These are phyloP conservation scores for Hypomecis atomaria DNA, from an alignment of 2,888 invertebrate species.

Conservation along the genomic window DNA sequence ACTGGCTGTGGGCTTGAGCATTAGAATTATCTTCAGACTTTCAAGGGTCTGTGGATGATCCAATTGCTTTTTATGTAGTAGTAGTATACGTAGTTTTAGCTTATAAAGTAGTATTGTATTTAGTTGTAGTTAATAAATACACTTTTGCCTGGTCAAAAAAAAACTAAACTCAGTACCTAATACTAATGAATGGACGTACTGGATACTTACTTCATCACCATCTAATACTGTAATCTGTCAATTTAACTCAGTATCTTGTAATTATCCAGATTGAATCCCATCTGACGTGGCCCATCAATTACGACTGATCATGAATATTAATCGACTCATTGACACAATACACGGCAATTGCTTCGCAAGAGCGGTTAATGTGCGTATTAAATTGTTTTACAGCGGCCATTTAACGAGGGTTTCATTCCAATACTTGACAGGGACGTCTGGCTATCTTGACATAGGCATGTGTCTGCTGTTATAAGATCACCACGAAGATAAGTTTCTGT, in stretches of 20 bases:
- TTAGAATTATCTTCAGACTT: too few species aligned
- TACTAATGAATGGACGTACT: not conserved
- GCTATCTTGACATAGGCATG: too few species aligned
- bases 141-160: too few species aligned
- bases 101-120: too few species aligned
- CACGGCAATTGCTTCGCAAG: constrained; percentile 37
- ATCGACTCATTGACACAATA: constrained; percentile 29
- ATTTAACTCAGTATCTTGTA: constrained; percentile 1
- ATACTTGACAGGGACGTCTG: not conserved
- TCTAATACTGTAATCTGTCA: constrained; percentile 6
- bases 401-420: constrained; percentile 14
- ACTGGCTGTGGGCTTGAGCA: too few species aligned
- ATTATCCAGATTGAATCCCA: constrained; percentile 18
- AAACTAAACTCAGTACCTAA: too few species aligned
- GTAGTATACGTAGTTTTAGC: too few species aligned
- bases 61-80: too few species aligned
- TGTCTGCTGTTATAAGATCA: too few species aligned
- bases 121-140: too few species aligned
- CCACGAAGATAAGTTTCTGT: too few species aligned
- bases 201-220: not conserved
- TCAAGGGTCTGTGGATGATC: too few species aligned
- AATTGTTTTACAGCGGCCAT: constrained; percentile 38
- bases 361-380: constrained; percentile 44
- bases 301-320: constrained; percentile 33
- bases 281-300: constrained; percentile 26